These are phyloP conservation scores for Epinephelus coioides DNA, from an alignment of 2,797 vertebrate species.

Conservation along the genomic window DNA sequence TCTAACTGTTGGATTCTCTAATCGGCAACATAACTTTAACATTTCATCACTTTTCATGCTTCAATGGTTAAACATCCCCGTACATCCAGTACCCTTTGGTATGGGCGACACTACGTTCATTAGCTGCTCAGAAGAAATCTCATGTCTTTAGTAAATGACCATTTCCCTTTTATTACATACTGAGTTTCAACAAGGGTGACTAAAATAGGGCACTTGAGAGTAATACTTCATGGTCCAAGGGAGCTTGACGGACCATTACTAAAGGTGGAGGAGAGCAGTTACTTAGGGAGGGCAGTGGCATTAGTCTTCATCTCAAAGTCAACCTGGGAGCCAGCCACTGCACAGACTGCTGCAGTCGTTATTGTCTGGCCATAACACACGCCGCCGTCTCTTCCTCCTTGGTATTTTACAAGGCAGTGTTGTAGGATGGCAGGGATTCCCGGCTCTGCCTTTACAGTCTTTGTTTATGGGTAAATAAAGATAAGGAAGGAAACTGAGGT, in stretches of 20 bases:
- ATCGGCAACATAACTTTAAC: slow-evolving; percentile 25
- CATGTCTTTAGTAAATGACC: slow-evolving; percentile 49
- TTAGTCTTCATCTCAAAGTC: slow-evolving; percentile 50
- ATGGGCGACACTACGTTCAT: slow-evolving; percentile 40
- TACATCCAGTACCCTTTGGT: slow-evolving; percentile 27
- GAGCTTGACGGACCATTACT: slow-evolving; percentile 23
- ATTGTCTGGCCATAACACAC: slow-evolving; percentile 27
- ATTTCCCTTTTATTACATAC: slow-evolving; percentile 65
- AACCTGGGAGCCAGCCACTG: slow-evolving; percentile 23
- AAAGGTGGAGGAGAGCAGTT: slow-evolving; percentile 37
- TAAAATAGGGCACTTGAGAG: slow-evolving; percentile 45
- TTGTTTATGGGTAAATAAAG: slow-evolving; percentile 56
- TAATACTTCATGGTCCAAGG: slow-evolving; percentile 41
- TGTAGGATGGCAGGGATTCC: slow-evolving; percentile 35
- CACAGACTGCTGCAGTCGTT: slow-evolving; percentile 31
- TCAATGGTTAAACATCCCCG: slow-evolving; percentile 35
- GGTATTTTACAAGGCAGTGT: slow-evolving; percentile 33
- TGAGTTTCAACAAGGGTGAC: slow-evolving; percentile 43
- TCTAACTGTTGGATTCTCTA: slow-evolving; percentile 26
- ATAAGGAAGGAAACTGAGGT: slow-evolving; percentile 28
- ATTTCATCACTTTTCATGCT: slow-evolving; percentile 43
- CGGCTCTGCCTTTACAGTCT: slow-evolving; percentile 47
- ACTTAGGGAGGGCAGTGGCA: slow-evolving; percentile 25
- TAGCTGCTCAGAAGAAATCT: slow-evolving; percentile 77
- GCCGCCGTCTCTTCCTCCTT: slow-evolving; percentile 38